phyloP scores from a whole-genome alignment of 1,140 invertebrate genomes.

The Pachyrhynchus sulphureomaculatus region DNA sequence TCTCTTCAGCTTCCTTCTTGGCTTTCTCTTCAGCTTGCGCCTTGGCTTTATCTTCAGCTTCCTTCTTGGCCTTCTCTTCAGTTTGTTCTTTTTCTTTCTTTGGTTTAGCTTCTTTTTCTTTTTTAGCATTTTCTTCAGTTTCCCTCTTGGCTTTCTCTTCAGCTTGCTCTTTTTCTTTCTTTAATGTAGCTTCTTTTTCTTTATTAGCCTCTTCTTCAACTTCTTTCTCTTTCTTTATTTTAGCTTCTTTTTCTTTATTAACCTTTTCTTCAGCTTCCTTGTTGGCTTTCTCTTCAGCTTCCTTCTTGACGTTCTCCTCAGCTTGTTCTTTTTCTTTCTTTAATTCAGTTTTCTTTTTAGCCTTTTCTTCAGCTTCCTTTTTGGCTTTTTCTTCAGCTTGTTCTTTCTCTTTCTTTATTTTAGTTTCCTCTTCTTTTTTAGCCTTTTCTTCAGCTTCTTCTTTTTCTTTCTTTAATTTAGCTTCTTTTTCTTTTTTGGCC shows the following conservation, averaged over 20 bases:
- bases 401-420: not conserved
- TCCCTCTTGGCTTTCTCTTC: not conserved
- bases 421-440: conserved; percentile 4
- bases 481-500: not conserved
- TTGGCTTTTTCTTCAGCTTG: not conserved
- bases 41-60: too few relatives aligned
- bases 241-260: too few relatives aligned
- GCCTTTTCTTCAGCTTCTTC: not conserved
- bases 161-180: not conserved
- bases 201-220: not conserved
- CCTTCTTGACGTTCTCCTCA: too few relatives aligned
- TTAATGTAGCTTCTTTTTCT: conserved; percentile 5
- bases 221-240: too few relatives aligned
- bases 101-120: too few relatives aligned
- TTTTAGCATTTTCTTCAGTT: not conserved
- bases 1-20: too few relatives aligned
- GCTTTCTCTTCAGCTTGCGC: conserved; percentile 1
- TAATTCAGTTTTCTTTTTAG: too few relatives aligned
- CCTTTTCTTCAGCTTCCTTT: not conserved
- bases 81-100: too few relatives aligned
- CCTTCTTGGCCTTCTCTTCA: too few relatives aligned
- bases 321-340: too few relatives aligned
- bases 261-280: not conserved
- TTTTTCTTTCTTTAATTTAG: conserved; percentile 2
- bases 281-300: too few relatives aligned